Evolutionary conservation across 1,140 invertebrate genomes (phyloP).

Genomic region (Fopius arisanus): DNA sequence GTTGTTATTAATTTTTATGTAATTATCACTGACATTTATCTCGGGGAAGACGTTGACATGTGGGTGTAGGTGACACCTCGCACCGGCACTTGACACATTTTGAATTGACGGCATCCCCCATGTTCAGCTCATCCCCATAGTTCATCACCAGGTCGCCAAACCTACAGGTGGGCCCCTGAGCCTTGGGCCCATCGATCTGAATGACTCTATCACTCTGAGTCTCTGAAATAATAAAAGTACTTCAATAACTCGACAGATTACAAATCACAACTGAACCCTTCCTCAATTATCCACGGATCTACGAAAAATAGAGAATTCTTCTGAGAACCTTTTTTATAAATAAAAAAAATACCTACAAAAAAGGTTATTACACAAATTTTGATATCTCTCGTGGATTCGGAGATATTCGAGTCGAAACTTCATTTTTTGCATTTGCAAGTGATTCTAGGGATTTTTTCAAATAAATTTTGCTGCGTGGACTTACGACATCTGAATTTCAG

Average conservation of each 20-base stretch:
- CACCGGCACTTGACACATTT: slow-evolving; percentile 46
- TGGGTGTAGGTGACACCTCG: slow-evolving; percentile 44
- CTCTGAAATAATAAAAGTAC: not conserved
- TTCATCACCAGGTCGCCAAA: slow-evolving; percentile 47
- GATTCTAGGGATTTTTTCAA: no score
- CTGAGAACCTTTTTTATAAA: no score
- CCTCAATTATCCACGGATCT: no score
- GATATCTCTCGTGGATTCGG: no score
- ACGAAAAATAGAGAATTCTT: no score
- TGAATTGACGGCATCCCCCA: slow-evolving; percentile 33
- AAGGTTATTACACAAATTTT: no score
- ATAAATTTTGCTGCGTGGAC: no score
- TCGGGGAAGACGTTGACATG: slow-evolving; percentile 41
- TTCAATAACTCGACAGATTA: not conserved
- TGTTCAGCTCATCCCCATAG: slow-evolving; percentile 45
- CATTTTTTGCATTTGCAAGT: no score
- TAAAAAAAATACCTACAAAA: no score
- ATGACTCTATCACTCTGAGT: not conserved
- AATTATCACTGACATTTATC: slow-evolving; percentile 25
- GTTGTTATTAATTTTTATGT: no score
- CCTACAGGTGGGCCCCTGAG: slow-evolving; percentile 31
- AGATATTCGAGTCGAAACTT: no score
- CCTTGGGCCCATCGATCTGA: not conserved
- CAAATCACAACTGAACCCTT: no score
- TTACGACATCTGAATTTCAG: slow-evolving; percentile 45